Evolutionary conservation across 2,888 invertebrate species (phyloP).

Genomic region (Spilarctia lutea): DNA sequence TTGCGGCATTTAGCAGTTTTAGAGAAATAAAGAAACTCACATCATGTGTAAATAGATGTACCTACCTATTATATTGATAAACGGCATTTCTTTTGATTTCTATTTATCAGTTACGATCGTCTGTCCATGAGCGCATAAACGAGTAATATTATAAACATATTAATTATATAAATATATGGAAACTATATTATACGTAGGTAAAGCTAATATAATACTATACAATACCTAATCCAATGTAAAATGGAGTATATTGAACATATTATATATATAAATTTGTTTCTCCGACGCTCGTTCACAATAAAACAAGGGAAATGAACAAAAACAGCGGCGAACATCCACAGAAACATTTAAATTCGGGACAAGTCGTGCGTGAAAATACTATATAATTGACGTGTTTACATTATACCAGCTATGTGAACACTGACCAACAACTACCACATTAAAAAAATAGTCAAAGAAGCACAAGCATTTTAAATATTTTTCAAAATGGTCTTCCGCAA

Average conservation of each 20-base stretch:
- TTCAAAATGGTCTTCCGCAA: too few relatives aligned
- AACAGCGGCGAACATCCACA: neutral
- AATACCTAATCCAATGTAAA: neutral
- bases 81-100: neutral
- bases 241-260: neutral
- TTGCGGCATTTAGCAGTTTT: too few relatives aligned
- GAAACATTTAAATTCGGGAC: slow-evolving; percentile 5
- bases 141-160: neutral
- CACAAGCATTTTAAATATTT: too few relatives aligned
- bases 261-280: neutral
- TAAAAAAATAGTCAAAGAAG: neutral
- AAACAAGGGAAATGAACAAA: neutral
- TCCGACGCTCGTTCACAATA: neutral
- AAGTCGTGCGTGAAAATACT: slow-evolving; percentile 3
- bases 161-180: neutral
- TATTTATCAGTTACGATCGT: neutral
- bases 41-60: neutral
- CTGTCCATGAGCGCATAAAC: neutral
- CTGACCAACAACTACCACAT: neutral
- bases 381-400: slow-evolving; percentile 4
- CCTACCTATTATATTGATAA: neutral
- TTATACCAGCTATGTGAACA: neutral
- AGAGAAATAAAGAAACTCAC: too few relatives aligned
- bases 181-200: neutral
- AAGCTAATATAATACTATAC: neutral